Percentiles rank a stretch among this genome's conserved stretches.
These are phyloP conservation scores for Diphyllodes magnificus DNA, from an alignment of 2,113 vertebrate genomes.

Conservation along the genomic window DNA sequence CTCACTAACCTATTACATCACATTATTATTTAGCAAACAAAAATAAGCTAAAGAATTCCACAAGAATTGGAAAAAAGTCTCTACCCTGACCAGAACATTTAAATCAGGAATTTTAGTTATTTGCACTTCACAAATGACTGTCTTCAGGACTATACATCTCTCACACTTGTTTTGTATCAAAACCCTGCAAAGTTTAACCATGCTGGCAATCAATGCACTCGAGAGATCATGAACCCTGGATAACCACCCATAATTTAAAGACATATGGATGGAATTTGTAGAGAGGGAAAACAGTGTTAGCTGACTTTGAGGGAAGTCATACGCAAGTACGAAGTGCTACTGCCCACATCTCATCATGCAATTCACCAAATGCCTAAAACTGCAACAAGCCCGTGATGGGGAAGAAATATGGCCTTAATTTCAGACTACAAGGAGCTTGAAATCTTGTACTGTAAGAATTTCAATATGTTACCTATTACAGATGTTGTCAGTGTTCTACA, in stretches of 20 bases:
- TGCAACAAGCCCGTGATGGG: not conserved
- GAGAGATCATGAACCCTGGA: not conserved
- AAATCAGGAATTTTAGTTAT: not conserved
- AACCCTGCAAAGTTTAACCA: not conserved
- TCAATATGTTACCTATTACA: not conserved
- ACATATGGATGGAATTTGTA: not conserved
- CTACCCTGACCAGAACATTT: not conserved
- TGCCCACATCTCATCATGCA: not conserved
- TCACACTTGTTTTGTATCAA: not conserved
- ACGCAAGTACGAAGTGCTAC: not conserved
- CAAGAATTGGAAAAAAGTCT: not conserved
- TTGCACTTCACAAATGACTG: not conserved
- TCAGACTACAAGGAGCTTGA: not conserved
- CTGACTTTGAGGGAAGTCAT: not conserved
- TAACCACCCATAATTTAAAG: not conserved
- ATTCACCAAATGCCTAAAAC: not conserved
- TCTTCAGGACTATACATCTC: not conserved
- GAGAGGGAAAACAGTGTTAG: not conserved
- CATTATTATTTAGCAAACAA: not conserved
- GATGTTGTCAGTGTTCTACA: not conserved
- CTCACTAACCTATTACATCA: not conserved
- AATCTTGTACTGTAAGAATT: not conserved
- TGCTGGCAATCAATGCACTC: not conserved
- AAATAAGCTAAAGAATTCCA: not conserved
- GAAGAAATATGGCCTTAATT: slow-evolving; percentile 2